These are phyloP conservation scores for Cryptocheilus praepositus DNA, from an alignment of 2,888 invertebrate genomes.

Conservation along the genomic window DNA sequence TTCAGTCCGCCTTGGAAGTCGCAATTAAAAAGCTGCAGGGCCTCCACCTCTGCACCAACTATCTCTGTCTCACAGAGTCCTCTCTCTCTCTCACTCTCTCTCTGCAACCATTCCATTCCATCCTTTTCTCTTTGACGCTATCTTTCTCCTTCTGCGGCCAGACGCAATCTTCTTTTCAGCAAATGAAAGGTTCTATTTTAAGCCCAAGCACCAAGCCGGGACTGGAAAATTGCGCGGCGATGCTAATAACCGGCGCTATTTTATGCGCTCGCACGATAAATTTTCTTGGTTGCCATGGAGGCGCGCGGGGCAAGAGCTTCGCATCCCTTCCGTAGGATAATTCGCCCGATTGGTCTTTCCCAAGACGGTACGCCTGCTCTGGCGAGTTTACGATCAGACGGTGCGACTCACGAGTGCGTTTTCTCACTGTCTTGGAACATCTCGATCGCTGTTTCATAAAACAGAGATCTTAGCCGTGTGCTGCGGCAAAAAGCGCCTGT, in stretches of 20 bases:
- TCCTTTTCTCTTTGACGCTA: no score
- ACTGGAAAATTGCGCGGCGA: conserved; percentile 58
- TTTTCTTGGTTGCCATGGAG: conserved; percentile 32
- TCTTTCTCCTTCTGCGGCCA: conserved; percentile 5
- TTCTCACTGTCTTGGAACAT: background rate
- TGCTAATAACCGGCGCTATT: conserved; percentile 54
- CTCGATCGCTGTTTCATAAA: conserved; percentile 1
- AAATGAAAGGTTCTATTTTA: conserved; percentile 60
- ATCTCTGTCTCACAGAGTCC: conserved; percentile 11
- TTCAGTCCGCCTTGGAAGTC: conserved; percentile 46
- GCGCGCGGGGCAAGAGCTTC: background rate
- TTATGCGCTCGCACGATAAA: conserved; percentile 49
- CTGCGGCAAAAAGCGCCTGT: no score
- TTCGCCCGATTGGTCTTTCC: conserved; percentile 16
- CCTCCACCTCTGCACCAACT: conserved; percentile 20
- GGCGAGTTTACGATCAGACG: no score
- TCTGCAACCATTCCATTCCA: conserved; percentile 2
- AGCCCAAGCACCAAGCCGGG: conserved; percentile 36
- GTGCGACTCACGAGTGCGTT: no score
- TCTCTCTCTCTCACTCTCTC: conserved; percentile 12
- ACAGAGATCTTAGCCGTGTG: background rate
- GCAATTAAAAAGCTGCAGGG: conserved; percentile 49
- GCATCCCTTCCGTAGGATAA: conserved; percentile 17
- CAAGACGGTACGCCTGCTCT: background rate
- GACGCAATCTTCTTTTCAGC: conserved; percentile 54